Base-by-base conservation (phyloP, 1,140 invertebrate species). In the Drosophila melanica region DNA sequence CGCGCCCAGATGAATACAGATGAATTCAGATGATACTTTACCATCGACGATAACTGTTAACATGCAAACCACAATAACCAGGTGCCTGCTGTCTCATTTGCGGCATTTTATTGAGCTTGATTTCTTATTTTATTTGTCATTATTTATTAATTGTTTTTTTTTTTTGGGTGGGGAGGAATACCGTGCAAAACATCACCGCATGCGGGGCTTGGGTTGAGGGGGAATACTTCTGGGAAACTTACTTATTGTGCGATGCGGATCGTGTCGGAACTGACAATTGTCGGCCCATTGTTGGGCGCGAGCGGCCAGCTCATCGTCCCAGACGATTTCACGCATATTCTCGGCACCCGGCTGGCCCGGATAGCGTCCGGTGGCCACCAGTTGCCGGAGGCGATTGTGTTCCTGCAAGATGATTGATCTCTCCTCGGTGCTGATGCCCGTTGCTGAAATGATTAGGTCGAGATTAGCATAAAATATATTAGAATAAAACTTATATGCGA, bases 251-350 rank as follows among this genome's bases (percentile, higher is more conserved):
- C 94, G 92, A 44, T 91, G 91, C 53, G 90, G 92, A 90, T 98
- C 97, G 84, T 98, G 97, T 9, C 93, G 93, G 47, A 96, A 94
- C 35, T 94, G 93, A 87, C 97, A 98, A 51, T 95, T 94, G 69
- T 96, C 94, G 0, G 97, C 95, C 96, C 97, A 97, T 79, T 94
- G 93, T 89, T 98, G 97, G 7, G 97, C 97, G 45, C 95, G 93
- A 4, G 93, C 92, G 11, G 97, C 97, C 65, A 98, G 92, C 90
- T 97, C 96, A 48, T 97, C 96, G 90, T 98, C 97, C 97, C 97
- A 98, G 79, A 95, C 96, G 94, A 97, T 95, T 93, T 97, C 95
- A 92, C 94, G 95, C 94, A 96, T 96, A 92, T 97, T 97, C 76
- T 95, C 95, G 2, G 96, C 95, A 33, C 95, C 94, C 23, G 95